Evolutionary conservation across 2,888 invertebrate genomes (phyloP), one percentile per base, ranked within the genome.

Genomic region (Bimastos eiseni): DNA sequence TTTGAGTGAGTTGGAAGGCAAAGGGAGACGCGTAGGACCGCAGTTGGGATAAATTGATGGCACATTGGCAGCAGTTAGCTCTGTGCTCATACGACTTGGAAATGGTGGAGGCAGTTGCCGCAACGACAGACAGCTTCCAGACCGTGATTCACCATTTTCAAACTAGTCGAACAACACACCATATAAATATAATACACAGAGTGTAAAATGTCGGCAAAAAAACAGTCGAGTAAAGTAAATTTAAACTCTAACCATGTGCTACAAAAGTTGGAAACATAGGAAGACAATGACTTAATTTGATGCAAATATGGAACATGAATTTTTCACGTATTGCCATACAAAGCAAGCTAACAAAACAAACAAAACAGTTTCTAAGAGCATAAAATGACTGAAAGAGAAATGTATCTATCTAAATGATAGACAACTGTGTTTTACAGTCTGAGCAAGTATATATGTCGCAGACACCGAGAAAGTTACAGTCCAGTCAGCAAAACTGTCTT

Each of bases 41-140:
- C 36, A 86, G 34, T 37, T 86, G 30, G 86, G 37, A 37, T 86
- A 37, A 86, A 86, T 37, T 86, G 86, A 34, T 24, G 86, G 86
- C 86, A 36, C 86, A 19, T 86, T 86, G 41, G 33, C 37, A 33
- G 41, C 33, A 21, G 89, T 49, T 37, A 89, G 41, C 37, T 89
- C 89, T n/a, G 89, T 34, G 89, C 89, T 89, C 89, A 41, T 89
- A 36, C 89, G 91, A 37, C 83, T 38, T 55, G 84, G 90, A 49
- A 30, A 41, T n/a, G 34, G 34, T 13, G 88, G 41, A 24, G 91
- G 91, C 90, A 95, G 93, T 93, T 95, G 95, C 92, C 98, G 97
- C 94, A 98, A 96, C 70, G 98, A 98, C 93, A 98, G 96, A 94
- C 98, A 98, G 95, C 98, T 98, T 96, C 89, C 89, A 70, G 89